phyloP scores from a whole-genome alignment of 1,140 invertebrate genomes.

The Chironomus striatipennis region DNA sequence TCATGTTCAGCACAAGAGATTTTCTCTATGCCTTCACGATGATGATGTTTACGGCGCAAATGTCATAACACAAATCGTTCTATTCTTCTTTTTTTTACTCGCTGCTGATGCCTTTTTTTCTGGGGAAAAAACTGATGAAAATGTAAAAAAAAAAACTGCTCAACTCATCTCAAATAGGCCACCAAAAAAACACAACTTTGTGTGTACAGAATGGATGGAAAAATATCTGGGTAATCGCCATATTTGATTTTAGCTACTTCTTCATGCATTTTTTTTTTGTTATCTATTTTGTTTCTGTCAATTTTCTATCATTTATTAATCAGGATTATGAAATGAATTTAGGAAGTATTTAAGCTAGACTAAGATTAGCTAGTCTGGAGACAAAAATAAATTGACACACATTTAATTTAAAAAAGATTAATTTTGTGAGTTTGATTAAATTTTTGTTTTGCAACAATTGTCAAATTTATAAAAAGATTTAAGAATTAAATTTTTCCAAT shows the following conservation, averaged over 20 bases:
- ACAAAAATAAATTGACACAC: neutral
- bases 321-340: no score
- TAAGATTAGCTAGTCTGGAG: no score
- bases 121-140: neutral
- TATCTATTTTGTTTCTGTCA: no score
- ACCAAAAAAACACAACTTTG: neutral
- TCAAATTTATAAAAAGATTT: no score
- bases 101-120: neutral
- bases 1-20: neutral
- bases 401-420: no score
- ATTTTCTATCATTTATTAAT: no score
- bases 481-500: no score
- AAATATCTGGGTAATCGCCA: neutral
- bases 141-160: neutral
- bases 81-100: neutral
- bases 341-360: no score
- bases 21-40: neutral
- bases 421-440: no score
- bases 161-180: neutral
- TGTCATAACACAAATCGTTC: conserved; percentile 7
- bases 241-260: neutral
- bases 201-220: neutral
- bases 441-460: no score
- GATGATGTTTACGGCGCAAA: neutral
- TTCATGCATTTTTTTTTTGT: no score